These are phyloP conservation scores for Drosophila neotestacea DNA, from an alignment of 2,888 invertebrate genomes.

Conservation along the genomic window DNA sequence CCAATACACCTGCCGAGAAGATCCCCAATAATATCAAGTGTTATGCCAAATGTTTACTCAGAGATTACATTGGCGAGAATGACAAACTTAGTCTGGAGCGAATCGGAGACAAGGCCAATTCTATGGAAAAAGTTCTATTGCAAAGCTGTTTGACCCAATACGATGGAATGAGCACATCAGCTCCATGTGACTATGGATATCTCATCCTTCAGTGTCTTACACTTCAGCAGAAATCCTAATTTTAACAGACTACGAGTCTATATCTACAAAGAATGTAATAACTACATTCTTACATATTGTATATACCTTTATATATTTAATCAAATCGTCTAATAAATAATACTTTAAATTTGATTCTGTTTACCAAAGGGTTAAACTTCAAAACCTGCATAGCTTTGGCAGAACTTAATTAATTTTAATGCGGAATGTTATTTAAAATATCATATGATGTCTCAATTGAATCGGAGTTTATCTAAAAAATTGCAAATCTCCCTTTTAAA, in stretches of 20 bases:
- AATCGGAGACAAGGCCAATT: constrained; percentile 20
- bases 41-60: constrained; percentile 33
- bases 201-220: constrained; percentile 31
- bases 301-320: too few species aligned
- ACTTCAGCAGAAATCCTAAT: background rate
- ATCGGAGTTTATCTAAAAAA: too few species aligned
- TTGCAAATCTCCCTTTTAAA: too few species aligned
- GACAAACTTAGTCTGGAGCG: constrained; percentile 24
- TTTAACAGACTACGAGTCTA: background rate
- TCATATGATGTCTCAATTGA: too few species aligned
- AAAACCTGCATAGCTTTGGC: too few species aligned
- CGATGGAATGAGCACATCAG: background rate
- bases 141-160: constrained; percentile 6
- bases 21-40: constrained; percentile 34
- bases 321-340: too few species aligned
- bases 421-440: too few species aligned
- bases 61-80: constrained; percentile 25
- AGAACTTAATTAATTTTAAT: too few species aligned
- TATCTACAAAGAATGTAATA: too few species aligned
- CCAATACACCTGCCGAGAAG: constrained; percentile 8
- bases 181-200: constrained; percentile 38
- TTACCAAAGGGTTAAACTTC: too few species aligned
- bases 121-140: constrained; percentile 16
- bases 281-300: too few species aligned
- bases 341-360: too few species aligned